phyloP scores from a whole-genome alignment of 1,140 invertebrate genomes.

The Druon quercuslanigerum region DNA sequence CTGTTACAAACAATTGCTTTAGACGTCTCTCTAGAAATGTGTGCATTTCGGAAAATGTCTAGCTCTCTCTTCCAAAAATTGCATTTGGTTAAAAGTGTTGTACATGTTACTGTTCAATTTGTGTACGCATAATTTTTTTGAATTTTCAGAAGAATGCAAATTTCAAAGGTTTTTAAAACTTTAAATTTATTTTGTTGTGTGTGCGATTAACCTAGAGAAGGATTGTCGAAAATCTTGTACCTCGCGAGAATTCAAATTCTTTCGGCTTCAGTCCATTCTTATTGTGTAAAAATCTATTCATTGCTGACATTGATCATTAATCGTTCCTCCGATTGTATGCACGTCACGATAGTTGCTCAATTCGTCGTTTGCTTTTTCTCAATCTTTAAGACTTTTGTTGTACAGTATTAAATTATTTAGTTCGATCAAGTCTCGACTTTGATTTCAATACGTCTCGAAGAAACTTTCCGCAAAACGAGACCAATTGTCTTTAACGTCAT shows the following conservation, averaged over 20 bases:
- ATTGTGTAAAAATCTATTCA: neutral
- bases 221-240: constrained; percentile 3
- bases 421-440: no score
- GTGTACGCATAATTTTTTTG: neutral
- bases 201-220: neutral
- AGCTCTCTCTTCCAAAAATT: no score
- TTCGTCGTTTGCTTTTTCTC: neutral
- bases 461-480: neutral
- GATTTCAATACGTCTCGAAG: neutral
- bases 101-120: neutral
- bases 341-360: neutral
- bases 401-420: no score
- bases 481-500: neutral
- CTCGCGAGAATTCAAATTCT: neutral
- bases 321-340: neutral
- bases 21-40: neutral
- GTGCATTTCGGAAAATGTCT: no score
- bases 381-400: no score
- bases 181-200: no score
- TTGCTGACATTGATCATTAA: neutral
- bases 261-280: neutral
- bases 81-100: neutral
- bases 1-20: neutral
- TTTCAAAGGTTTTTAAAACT: neutral
- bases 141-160: constrained; percentile 1